A percentile compares a stretch with the other conserved stretches of the same genome.
Conservation (phyloP, 2,797 vertebrate species). For the Botia almorhae region DNA sequence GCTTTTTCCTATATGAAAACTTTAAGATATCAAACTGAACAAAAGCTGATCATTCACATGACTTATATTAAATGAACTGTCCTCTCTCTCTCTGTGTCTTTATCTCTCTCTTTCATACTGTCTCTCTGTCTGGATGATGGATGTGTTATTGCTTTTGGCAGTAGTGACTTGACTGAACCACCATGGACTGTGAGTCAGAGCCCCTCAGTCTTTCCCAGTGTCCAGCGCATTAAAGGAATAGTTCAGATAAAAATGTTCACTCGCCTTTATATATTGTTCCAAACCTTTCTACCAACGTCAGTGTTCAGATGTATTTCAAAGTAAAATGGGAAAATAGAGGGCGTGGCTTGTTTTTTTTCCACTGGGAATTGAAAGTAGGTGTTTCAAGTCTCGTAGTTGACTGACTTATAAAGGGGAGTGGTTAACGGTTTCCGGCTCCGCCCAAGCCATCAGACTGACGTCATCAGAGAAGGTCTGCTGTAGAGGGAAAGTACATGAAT, state of each 20-base stretch:
- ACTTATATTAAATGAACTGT: background rate
- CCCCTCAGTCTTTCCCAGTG: conserved; percentile 27
- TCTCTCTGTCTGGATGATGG: conserved; percentile 14
- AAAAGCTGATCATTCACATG: background rate
- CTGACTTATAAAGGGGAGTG: too few species aligned
- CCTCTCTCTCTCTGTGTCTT: background rate
- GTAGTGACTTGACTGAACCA: background rate
- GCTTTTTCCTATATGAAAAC: background rate
- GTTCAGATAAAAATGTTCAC: background rate
- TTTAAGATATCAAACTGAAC: background rate
- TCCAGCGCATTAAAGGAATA: conserved; percentile 2
- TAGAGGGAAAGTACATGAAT: too few species aligned
- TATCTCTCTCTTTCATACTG: background rate
- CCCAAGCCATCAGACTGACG: too few species aligned
- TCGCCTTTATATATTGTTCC: background rate
- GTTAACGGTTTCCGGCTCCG: too few species aligned
- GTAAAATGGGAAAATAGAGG: too few species aligned
- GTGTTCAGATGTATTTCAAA: too few species aligned
- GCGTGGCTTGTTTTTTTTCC: too few species aligned
- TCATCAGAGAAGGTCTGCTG: too few species aligned
- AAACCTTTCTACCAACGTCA: background rate
- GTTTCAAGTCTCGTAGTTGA: too few species aligned
- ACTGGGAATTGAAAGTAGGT: too few species aligned
- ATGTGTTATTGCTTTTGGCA: conserved; percentile 17
- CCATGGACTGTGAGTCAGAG: conserved; percentile 32